Evolutionary conservation across 1,140 invertebrate genomes (phyloP), one percentile per base, ranked within the genome.

Genomic region (Listronotus bonariensis): DNA sequence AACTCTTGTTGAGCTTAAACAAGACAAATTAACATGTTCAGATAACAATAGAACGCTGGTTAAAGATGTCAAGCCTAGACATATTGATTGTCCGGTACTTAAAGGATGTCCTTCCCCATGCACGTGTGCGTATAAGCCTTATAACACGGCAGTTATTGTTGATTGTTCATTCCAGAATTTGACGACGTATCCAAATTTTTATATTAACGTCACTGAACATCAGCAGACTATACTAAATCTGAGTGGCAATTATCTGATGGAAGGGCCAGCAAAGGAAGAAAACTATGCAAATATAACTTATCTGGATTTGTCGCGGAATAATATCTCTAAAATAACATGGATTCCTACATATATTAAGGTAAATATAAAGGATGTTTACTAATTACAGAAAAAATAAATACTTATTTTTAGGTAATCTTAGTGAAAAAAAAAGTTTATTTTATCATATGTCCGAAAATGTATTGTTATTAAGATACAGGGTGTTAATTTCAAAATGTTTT

Each of bases 251-350:
- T 32, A 54, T 11, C 32, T 63, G n/a, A 54, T 8, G 11, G 12
- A 14, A 17, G 51, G 41, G 14, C 60, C 60, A 17, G 18, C n/a
- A 6, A 17, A 38, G 5, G 45, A 56, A 43, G 42, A 54, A 14
- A 45, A 49, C 11, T 68, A 72, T 51, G 51, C 53, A 11, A 70
- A 67, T 26, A 55, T 72, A 10, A 72, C 51, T 15, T 32, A 40
- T 10, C 63, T 74, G 52, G 60, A 68, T 68, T 57, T 74, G 38
- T 72, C 70, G 6, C 40, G 40, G 34, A 74, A 74, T 62, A 49
- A 56, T 14, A 41, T 74, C 9, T 18, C 17, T 0, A 42, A 45
- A n/a, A 17, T 74, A 10, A 38, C 32, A 6, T 74, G 73, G 73
- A 55, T 73, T 18, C 72, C 73, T 11, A 53, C 43, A 9, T 40